Evolutionary conservation across 2,113 vertebrate genomes (phyloP), one percentile per base, ranked within the genome.

Genomic region (Elephas maximus): DNA sequence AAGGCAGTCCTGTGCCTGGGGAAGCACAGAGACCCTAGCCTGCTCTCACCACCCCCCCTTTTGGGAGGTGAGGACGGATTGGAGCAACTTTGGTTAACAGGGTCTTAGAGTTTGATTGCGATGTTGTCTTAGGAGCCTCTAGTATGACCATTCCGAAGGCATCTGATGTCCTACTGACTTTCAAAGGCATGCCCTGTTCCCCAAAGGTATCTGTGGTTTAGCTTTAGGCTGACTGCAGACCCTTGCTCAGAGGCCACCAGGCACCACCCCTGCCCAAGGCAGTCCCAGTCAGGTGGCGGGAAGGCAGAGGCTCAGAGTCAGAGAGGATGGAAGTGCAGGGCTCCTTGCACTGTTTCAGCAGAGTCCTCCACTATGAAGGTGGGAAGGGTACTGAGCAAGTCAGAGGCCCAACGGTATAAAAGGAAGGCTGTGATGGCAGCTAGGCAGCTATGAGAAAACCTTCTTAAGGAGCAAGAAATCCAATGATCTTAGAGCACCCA

Each of bases 311-410:
- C 0, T 2, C n/a, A 45, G 17, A 7, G n/a, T 2, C 6, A 20
- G 12, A 3, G 0, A 37, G 30, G 5, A 33, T 1, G 9, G 84
- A 48, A 21, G 23, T 2, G 17, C 11, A 17, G n/a, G 21, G 2
- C 15, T 21, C 11, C 80, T 26, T 63, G 15, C 71, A 33, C 17
- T 14, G 2, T 5, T 5, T 17, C 65, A 14, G 79, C 37, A 20
- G 30, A 77, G 33, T 51, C 48, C 60, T 41, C 1, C 41, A n/a
- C 12, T 0, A 6, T 15, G 21, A 15, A 17, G 8, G 51, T 2
- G 4, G 8, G 62, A 6, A 12, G 26, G 45, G 30, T 33, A 33
- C 65, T 8, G 5, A 53, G 71, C n/a, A 53, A 57, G 69, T 30
- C 76, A 71, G 67, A 79, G 44, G 48, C 48, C 41, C 41, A 1